A percentile compares a stretch with the other conserved stretches of the same genome.
Evolutionary conservation across 2,797 vertebrate species (phyloP).

Genomic region (Sebastes hubbsi): DNA sequence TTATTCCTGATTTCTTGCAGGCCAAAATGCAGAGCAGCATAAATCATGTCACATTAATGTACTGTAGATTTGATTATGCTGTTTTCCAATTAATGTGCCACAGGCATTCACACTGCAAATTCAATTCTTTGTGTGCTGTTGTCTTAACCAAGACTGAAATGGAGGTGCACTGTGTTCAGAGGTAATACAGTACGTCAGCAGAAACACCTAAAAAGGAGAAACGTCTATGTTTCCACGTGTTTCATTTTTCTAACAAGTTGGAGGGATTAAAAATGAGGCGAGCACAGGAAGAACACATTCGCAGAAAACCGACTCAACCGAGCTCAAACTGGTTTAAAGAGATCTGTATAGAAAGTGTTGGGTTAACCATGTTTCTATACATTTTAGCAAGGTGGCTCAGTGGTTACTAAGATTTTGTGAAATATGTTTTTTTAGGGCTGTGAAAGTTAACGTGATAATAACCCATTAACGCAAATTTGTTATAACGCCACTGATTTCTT

Average conservation of each 20-base stretch:
- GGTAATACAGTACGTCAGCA: neutral
- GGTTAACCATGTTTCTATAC: neutral
- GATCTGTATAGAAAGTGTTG: neutral
- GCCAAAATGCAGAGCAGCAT: constrained; percentile 41
- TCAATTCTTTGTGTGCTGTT: neutral
- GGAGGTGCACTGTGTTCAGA: neutral
- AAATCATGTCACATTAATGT: constrained; percentile 61
- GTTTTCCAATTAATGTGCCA: constrained; percentile 55
- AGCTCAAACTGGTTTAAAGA: neutral
- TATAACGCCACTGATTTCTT: too few species aligned
- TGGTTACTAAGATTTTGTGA: neutral
- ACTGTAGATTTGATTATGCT: constrained; percentile 48
- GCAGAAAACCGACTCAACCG: neutral
- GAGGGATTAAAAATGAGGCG: neutral
- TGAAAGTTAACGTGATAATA: too few species aligned
- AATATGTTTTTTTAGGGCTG: neutral
- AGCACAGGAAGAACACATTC: neutral
- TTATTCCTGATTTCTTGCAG: constrained; percentile 19
- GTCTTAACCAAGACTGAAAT: constrained; percentile 17
- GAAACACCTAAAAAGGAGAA: neutral
- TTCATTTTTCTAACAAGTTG: neutral
- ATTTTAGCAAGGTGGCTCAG: neutral
- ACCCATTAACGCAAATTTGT: too few species aligned
- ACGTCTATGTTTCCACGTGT: neutral
- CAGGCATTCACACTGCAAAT: constrained; percentile 39